phyloP scores from a whole-genome alignment of 2,888 invertebrate species.

The Apantesis nais region DNA sequence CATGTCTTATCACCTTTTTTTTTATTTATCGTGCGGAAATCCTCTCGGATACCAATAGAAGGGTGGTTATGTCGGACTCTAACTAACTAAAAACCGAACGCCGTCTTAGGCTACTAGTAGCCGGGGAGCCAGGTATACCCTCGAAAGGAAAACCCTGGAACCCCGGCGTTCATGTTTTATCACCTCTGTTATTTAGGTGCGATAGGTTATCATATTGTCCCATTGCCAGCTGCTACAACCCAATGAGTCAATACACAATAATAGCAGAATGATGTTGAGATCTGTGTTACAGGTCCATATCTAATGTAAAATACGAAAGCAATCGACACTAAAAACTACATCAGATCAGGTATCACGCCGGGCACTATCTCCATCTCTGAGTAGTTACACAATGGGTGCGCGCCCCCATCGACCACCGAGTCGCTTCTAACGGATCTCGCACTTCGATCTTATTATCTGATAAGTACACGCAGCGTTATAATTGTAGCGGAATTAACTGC shows the following conservation, averaged over 20 bases:
- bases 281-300: background rate
- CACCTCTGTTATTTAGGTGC: no score
- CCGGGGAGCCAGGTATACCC: no score
- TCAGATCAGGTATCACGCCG: background rate
- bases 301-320: background rate
- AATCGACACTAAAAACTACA: background rate
- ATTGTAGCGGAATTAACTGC: background rate
- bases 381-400: background rate
- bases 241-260: background rate
- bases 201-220: no score
- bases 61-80: no score
- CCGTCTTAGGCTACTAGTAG: no score
- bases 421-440: background rate
- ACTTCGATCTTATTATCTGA: constrained; percentile 7
- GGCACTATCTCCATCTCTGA: background rate
- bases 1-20: background rate
- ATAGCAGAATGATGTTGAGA: background rate
- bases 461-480: background rate
- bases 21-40: no score
- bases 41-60: no score
- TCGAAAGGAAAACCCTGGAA: no score
- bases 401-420: background rate
- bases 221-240: background rate
- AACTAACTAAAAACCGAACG: no score
- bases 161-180: background rate